These are phyloP conservation scores for Drosophila virilis DNA, from an alignment of 1,140 invertebrate species.

Conservation along the genomic window DNA sequence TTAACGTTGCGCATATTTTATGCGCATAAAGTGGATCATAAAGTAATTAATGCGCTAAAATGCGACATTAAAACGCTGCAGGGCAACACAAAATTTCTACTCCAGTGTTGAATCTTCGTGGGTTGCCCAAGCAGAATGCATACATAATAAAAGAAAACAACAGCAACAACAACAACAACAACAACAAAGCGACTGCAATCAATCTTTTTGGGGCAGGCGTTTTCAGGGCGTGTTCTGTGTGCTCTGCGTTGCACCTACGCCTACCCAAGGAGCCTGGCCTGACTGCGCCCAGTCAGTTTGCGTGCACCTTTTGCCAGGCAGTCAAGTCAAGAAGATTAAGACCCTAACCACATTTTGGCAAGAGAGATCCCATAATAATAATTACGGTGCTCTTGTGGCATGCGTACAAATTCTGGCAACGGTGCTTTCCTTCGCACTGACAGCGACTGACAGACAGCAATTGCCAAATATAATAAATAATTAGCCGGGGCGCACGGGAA, in stretches of 20 bases:
- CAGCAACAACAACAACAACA: too few relatives aligned
- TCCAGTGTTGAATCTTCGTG: slow-evolving; percentile 58
- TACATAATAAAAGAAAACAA: background rate
- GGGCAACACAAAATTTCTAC: slow-evolving; percentile 63
- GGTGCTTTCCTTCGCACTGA: slow-evolving; percentile 54
- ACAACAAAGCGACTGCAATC: slow-evolving; percentile 68
- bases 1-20: slow-evolving; percentile 61
- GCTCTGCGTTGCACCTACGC: slow-evolving; percentile 79
- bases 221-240: slow-evolving; percentile 76
- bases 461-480: slow-evolving; percentile 83
- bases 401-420: slow-evolving; percentile 78
- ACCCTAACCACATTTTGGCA: slow-evolving; percentile 55
- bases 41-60: slow-evolving; percentile 84
- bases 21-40: slow-evolving; percentile 80
- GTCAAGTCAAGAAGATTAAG: slow-evolving; percentile 64
- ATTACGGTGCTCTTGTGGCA: slow-evolving; percentile 70
- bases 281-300: slow-evolving; percentile 46
- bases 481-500: slow-evolving; percentile 61
- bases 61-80: slow-evolving; percentile 78
- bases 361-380: slow-evolving; percentile 57
- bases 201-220: slow-evolving; percentile 65
- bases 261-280: slow-evolving; percentile 47
- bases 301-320: slow-evolving; percentile 3
- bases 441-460: slow-evolving; percentile 82
- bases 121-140: slow-evolving; percentile 43